A percentile compares a stretch with the other conserved stretches of the same genome.
phyloP scores from a whole-genome alignment of 1,140 invertebrate species.

The Drosophila ohnishii region DNA sequence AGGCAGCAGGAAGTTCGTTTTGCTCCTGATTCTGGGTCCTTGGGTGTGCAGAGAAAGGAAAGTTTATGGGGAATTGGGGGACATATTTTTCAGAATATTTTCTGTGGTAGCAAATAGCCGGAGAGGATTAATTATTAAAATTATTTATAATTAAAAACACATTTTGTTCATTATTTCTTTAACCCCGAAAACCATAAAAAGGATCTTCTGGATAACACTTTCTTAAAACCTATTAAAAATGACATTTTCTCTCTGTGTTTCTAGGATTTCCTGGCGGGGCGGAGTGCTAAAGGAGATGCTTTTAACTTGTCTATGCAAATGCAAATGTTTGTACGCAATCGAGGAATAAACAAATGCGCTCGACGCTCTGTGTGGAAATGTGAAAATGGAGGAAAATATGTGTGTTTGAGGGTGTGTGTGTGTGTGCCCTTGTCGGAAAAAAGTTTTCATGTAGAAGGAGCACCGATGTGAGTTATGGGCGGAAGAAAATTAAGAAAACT shows the following conservation, averaged over 20 bases:
- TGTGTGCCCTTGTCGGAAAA: constrained; percentile 59
- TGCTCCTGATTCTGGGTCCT: constrained; percentile 46
- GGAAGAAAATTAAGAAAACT: constrained; percentile 73
- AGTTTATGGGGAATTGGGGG: not conserved
- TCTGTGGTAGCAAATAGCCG: not conserved
- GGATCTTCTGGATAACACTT: no score
- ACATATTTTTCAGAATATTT: not conserved
- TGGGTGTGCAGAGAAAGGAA: constrained; percentile 16
- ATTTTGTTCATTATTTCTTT: no score
- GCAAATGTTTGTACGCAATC: constrained; percentile 77
- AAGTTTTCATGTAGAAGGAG: constrained; percentile 46
- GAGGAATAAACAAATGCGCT: constrained; percentile 76
- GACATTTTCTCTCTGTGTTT: constrained; percentile 4
- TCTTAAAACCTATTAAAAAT: not conserved
- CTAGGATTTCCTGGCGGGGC: not conserved
- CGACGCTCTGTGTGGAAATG: constrained; percentile 30
- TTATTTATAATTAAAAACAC: no score
- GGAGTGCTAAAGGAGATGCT: constrained; percentile 47
- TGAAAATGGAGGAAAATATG: constrained; percentile 15
- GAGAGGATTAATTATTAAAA: not conserved
- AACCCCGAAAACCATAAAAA: not conserved
- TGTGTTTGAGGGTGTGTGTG: constrained; percentile 6
- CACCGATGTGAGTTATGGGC: constrained; percentile 69
- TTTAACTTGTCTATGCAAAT: constrained; percentile 78
- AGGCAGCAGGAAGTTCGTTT: constrained; percentile 41